Evolutionary conservation across 2,113 vertebrate species (phyloP).

Genomic region (Amia ocellicauda): DNA sequence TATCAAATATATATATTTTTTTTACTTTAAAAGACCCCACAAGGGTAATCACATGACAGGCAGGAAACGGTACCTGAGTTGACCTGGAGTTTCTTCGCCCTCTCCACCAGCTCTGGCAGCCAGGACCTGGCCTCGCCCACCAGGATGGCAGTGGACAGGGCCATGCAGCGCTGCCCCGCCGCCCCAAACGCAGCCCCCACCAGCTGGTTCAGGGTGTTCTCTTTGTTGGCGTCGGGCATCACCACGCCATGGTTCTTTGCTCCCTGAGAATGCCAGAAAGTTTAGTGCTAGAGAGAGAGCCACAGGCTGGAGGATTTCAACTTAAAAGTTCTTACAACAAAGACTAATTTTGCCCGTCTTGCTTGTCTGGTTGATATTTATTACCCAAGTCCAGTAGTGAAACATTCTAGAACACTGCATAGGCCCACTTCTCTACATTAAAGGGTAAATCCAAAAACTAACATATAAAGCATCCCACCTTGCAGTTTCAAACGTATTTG

Average conservation of each 20-base stretch:
- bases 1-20: no score
- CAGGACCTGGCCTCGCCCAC: slow-evolving; percentile 86
- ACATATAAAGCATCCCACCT: no score
- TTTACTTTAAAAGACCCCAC: no score
- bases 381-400: background rate
- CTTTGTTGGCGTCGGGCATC: slow-evolving; percentile 97
- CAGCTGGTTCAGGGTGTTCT: slow-evolving; percentile 94
- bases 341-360: background rate
- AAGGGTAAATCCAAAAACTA: no score
- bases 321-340: slow-evolving; percentile 29
- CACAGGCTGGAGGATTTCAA: slow-evolving; percentile 31
- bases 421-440: background rate
- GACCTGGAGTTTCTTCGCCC: slow-evolving; percentile 80
- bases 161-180: slow-evolving; percentile 96
- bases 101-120: slow-evolving; percentile 90
- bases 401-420: background rate
- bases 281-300: slow-evolving; percentile 28
- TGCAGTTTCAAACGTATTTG: no score
- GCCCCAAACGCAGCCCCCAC: slow-evolving; percentile 95
- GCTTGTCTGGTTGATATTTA: background rate
- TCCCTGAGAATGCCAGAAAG: slow-evolving; percentile 67
- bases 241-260: slow-evolving; percentile 97
- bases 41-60: no score
- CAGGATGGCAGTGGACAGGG: slow-evolving; percentile 88
- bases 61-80: slow-evolving; percentile 74